A percentile compares a stretch with the other conserved stretches of the same genome.
Conservation (phyloP, 2,113 vertebrate genomes). For the Dromiciops gliroides region DNA sequence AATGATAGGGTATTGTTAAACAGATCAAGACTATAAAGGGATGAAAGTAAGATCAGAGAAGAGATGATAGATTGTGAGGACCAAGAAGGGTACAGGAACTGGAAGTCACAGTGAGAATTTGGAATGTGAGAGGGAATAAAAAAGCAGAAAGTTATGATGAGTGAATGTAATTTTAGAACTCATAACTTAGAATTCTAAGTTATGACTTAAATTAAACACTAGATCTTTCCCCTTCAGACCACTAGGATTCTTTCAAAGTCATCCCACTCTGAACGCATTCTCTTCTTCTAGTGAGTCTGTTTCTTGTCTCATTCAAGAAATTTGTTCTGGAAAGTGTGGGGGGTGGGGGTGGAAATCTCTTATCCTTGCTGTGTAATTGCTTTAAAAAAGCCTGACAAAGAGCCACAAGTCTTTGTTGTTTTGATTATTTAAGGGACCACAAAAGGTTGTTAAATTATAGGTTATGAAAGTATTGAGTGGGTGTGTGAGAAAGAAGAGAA, state of each 20-base stretch:
- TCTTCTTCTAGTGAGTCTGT: not conserved
- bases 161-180: too few relatives aligned
- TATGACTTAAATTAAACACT: conserved; percentile 1
- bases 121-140: too few relatives aligned
- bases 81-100: too few relatives aligned
- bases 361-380: conserved; percentile 28
- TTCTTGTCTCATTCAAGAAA: conserved; percentile 2
- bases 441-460: not conserved
- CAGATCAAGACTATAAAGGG: too few relatives aligned
- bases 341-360: not conserved
- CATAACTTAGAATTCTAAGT: too few relatives aligned
- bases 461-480: not conserved
- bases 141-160: too few relatives aligned
- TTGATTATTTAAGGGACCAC: conserved; percentile 17
- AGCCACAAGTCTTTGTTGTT: not conserved
- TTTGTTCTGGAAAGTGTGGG: not conserved
- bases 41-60: too few relatives aligned
- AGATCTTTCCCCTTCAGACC: not conserved
- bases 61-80: too few relatives aligned
- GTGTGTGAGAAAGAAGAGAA: conserved; percentile 22
- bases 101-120: too few relatives aligned
- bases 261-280: not conserved
- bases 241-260: not conserved
- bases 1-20: too few relatives aligned
- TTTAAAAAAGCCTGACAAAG: not conserved